Evolutionary conservation across 2,888 invertebrate species (phyloP), one percentile per base, ranked within the genome.

Genomic region (Cephus nigrinus): DNA sequence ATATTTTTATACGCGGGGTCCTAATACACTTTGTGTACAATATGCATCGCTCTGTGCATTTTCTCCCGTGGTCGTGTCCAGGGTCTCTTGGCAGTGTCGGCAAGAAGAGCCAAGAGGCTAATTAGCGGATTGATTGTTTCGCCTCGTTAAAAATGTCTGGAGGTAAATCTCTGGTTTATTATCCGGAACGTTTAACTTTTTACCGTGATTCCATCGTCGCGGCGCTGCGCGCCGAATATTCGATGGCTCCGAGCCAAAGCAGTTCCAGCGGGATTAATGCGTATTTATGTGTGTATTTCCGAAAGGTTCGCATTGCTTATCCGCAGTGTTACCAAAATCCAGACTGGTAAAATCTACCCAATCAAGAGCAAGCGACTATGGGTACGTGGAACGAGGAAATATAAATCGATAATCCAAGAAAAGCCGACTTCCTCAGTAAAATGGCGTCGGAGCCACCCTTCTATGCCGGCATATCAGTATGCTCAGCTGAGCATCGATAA

Each of bases 151-250:
- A 87, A 88, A 86, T 87, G 84, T 87, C 86, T 82, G 81, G 82
- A 84, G 85, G 86, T 86, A 88, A 88, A 88, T 89, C 87, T 87
- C 88, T 86, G 87, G 88, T 89, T 90, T 90, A 89, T 90, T 89
- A 89, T 90, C 89, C 88, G 88, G 87, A 88, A 90, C 89, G 88
- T 87, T 90, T 87, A 87, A 87, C 87, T 86, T 87, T 84, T 85
- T 86, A 80, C 69, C 82, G 80, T 15, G 40, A 40, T 40, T 40
- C 1, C 40, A 15, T 40, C 40, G 40, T 40, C 15, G 40, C 15
- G 81, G 68, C 76, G 73, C 32, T 23, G 34, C 34, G n/a, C 35
- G 73, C 73, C 73, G 73, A 73, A 73, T 73, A 34, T 73, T 73
- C 88, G 87, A 88, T 90, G 90, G 90, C 90, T 86, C 86, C 69